Evolutionary conservation across 2,797 vertebrate genomes (phyloP).

Genomic region (Staurois parvus): DNA sequence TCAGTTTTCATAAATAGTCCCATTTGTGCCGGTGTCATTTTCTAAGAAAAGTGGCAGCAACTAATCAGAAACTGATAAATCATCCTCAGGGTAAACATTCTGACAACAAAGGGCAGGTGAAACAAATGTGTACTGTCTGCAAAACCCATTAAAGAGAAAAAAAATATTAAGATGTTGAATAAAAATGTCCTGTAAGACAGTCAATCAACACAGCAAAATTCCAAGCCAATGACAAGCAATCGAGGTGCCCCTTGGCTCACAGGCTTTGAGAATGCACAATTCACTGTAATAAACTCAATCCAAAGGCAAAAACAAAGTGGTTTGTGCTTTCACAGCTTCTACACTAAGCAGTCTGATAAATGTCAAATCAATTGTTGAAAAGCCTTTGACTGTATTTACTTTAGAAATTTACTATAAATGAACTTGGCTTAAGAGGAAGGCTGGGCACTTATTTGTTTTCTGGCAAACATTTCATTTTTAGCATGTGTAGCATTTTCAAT

Average conservation of each 20-base stretch:
- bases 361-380: conserved; percentile 58
- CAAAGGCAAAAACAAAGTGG: conserved; percentile 27
- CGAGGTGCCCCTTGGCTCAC: conserved; percentile 7
- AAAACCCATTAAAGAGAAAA: neutral
- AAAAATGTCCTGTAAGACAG: conserved; percentile 11
- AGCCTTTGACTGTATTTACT: conserved; percentile 43
- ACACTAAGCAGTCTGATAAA: conserved; percentile 48
- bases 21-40: neutral
- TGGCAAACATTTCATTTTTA: conserved; percentile 39
- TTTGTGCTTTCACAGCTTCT: conserved; percentile 21
- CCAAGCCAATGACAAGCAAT: neutral
- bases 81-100: neutral
- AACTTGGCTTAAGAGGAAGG: conserved; percentile 41
- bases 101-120: neutral
- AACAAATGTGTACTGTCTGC: neutral
- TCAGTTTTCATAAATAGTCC: neutral
- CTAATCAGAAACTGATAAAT: neutral
- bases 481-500: conserved; percentile 32
- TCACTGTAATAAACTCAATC: conserved; percentile 19
- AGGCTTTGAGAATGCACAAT: conserved; percentile 6
- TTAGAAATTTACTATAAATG: conserved; percentile 50
- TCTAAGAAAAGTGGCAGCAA: neutral
- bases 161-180: neutral
- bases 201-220: conserved; percentile 4
- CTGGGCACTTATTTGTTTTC: conserved; percentile 43